phyloP scores from a whole-genome alignment of 2,888 invertebrate species.

The Hemicrepidius hirtus region DNA sequence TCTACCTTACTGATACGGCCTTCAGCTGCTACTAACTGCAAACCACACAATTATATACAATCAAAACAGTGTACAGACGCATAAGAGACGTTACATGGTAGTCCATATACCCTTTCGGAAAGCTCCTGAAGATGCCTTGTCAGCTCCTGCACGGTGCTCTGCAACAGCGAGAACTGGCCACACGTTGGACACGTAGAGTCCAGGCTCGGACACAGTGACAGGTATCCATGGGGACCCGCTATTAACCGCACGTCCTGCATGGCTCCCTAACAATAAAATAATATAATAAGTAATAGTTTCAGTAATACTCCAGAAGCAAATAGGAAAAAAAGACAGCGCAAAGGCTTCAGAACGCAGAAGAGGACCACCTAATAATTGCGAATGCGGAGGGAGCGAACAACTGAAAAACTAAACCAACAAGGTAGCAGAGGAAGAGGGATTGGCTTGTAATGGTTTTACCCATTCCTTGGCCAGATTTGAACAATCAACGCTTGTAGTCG shows the following conservation, averaged over 20 bases:
- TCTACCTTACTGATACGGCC: constrained; percentile 85
- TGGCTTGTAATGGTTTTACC: no score
- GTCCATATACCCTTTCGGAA: constrained; percentile 85
- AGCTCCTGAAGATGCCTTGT: constrained; percentile 87
- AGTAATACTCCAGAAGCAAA: no score
- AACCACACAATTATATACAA: constrained; percentile 67
- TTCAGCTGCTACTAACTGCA: constrained; percentile 88
- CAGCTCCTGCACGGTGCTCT: constrained; percentile 87
- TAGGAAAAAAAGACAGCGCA: no score
- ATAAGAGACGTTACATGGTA: constrained; percentile 71
- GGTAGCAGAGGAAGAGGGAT: no score
- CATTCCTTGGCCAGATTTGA: no score
- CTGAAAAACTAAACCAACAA: no score
- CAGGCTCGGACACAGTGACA: constrained; percentile 89
- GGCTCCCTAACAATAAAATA: constrained; percentile 78
- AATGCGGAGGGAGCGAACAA: no score
- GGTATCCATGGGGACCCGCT: constrained; percentile 89
- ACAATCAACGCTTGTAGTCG: no score
- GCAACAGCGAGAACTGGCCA: constrained; percentile 89
- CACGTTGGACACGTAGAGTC: constrained; percentile 93
- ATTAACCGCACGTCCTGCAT: constrained; percentile 92
- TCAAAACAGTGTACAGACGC: constrained; percentile 69
- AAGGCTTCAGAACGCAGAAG: no score
- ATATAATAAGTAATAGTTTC: no score
- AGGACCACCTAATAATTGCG: no score